Conservation (phyloP, 2,113 vertebrate species). For the Motacilla tschutschensis region DNA sequence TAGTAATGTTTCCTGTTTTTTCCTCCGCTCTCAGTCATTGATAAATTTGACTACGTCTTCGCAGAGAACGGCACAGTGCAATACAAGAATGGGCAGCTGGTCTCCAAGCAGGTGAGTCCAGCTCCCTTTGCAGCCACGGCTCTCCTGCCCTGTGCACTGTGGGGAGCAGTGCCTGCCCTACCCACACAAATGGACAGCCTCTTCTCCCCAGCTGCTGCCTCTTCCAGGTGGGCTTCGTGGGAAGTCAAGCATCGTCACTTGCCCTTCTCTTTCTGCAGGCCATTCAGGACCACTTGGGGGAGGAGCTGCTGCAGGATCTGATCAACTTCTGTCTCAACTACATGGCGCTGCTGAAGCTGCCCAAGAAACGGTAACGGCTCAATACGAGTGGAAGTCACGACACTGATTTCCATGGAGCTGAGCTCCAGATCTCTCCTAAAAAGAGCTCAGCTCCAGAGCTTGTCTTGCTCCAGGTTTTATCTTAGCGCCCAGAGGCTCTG, state of each 20-base stretch:
- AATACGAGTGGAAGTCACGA: background rate
- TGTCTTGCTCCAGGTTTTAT: background rate
- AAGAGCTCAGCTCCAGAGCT: background rate
- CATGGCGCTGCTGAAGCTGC: slow-evolving; percentile 93
- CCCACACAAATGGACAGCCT: background rate
- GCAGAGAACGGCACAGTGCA: slow-evolving; percentile 96
- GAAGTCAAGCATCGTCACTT: background rate
- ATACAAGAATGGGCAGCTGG: slow-evolving; percentile 91
- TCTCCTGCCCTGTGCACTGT: accelerated
- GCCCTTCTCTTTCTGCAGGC: slow-evolving; percentile 70
- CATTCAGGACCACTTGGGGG: slow-evolving; percentile 93
- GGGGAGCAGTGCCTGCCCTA: background rate
- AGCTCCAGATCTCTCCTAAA: background rate
- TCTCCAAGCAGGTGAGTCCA: slow-evolving; percentile 89
- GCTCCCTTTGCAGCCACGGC: background rate
- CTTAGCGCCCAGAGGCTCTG: background rate
- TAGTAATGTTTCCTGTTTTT: background rate
- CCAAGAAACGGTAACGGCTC: slow-evolving; percentile 89
- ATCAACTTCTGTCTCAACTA: slow-evolving; percentile 98
- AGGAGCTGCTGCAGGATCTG: slow-evolving; percentile 95
- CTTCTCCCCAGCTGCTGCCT: background rate
- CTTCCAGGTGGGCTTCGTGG: background rate
- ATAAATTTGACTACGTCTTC: slow-evolving; percentile 96
- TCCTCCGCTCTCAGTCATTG: slow-evolving; percentile 78
- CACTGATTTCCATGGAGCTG: background rate